phyloP scores from a whole-genome alignment of 2,888 invertebrate species.

The Fissipunctia ypsillon region DNA sequence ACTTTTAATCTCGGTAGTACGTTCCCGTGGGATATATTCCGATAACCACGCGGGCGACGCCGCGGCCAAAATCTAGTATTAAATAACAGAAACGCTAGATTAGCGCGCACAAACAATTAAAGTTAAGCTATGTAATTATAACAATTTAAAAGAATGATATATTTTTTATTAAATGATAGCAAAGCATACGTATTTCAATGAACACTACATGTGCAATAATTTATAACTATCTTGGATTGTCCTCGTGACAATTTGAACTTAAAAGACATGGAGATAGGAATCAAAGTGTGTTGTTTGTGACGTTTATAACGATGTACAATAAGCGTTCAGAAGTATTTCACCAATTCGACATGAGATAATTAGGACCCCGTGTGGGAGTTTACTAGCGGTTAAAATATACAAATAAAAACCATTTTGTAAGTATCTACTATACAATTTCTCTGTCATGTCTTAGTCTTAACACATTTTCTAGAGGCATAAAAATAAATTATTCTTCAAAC shows the following conservation, averaged over 20 bases:
- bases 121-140: conserved; percentile 60
- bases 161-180: conserved; percentile 55
- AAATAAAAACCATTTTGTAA: conserved; percentile 42
- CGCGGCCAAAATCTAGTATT: too few relatives aligned
- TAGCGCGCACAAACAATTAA: conserved; percentile 57
- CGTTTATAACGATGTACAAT: conserved; percentile 55
- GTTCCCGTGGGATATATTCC: too few relatives aligned
- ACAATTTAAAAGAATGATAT: conserved; percentile 68
- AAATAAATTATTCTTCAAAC: neutral
- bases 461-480: neutral
- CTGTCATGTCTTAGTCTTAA: conserved; percentile 5
- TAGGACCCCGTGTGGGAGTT: conserved; percentile 56
- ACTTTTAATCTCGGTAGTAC: too few relatives aligned
- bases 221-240: conserved; percentile 22
- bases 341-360: conserved; percentile 62
- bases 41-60: too few relatives aligned
- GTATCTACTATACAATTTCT: conserved; percentile 17
- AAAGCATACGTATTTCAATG: conserved; percentile 50
- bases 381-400: conserved; percentile 38
- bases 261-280: conserved; percentile 9
- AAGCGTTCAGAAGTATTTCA: conserved; percentile 53
- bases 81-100: conserved; percentile 34
- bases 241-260: conserved; percentile 31
- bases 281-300: conserved; percentile 19
- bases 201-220: conserved; percentile 48